phyloP scores from a whole-genome alignment of 2,113 vertebrate species.

The Phrynosoma blainvillii region DNA sequence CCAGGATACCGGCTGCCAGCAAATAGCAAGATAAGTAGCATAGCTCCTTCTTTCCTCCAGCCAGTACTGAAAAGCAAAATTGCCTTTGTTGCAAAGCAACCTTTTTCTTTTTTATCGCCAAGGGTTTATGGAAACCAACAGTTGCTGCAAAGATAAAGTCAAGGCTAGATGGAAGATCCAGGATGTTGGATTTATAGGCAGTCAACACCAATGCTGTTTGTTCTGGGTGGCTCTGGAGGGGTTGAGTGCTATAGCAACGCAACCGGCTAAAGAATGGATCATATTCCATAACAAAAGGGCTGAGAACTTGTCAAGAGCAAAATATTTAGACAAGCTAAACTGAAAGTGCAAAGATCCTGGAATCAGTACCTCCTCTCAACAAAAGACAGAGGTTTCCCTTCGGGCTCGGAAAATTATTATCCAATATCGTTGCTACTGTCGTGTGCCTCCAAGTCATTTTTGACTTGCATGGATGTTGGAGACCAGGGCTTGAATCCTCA shows the following conservation, averaged over 20 bases:
- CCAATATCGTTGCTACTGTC: not conserved
- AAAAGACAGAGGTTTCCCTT: too few species aligned
- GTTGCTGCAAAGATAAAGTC: not conserved
- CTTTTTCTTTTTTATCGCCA: too few species aligned
- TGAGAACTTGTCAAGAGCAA: not conserved
- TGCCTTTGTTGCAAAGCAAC: not conserved
- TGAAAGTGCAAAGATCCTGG: not conserved
- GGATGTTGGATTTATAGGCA: not conserved
- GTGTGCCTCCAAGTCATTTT: too few species aligned
- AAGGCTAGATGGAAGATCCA: constrained; percentile 14
- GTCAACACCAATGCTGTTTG: not conserved
- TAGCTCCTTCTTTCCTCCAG: not conserved
- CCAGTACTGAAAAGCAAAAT: too few species aligned
- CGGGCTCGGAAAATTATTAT: too few species aligned
- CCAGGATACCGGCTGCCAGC: too few species aligned
- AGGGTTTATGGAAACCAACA: not conserved
- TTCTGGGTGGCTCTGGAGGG: not conserved
- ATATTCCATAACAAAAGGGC: not conserved
- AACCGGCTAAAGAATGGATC: not conserved
- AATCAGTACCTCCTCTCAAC: not conserved
- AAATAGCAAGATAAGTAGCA: too few species aligned
- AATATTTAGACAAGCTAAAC: not conserved
- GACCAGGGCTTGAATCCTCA: too few species aligned
- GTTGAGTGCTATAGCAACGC: not conserved
- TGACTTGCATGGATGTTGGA: too few species aligned